Evolutionary conservation across 2,113 vertebrate genomes (phyloP).

Genomic region (Pollachius pollachius): DNA sequence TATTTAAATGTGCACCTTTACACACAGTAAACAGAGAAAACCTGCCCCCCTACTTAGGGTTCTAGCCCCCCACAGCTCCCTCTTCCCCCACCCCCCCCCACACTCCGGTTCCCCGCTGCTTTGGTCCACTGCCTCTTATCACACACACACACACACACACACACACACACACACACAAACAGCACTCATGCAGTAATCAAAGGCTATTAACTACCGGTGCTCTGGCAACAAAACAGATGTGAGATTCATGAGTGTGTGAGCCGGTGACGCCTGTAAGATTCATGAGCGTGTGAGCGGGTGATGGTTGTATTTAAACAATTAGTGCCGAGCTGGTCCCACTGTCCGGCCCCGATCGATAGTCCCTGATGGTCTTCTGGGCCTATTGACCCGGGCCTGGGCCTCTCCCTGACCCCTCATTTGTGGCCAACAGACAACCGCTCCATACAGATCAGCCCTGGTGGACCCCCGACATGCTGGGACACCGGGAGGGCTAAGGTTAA

Average conservation of each 20-base stretch:
- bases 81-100: too few relatives aligned
- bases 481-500: conserved; percentile 58
- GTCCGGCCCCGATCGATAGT: conserved; percentile 72
- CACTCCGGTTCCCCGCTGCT: too few relatives aligned
- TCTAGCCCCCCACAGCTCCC: too few relatives aligned
- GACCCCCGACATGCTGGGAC: conserved; percentile 22
- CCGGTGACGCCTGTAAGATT: conserved; percentile 62
- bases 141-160: background rate
- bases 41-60: too few relatives aligned
- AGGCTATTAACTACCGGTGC: conserved; percentile 69
- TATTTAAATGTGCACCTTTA: background rate
- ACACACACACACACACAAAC: background rate
- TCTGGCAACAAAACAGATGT: conserved; percentile 71
- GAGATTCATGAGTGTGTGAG: conserved; percentile 70
- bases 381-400: conserved; percentile 68
- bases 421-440: conserved; percentile 45
- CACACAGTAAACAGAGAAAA: background rate
- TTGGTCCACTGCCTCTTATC: too few relatives aligned
- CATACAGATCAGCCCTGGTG: conserved; percentile 26
- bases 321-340: conserved; percentile 72
- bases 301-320: conserved; percentile 79
- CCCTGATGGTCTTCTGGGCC: conserved; percentile 73
- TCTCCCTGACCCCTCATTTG: conserved; percentile 63
- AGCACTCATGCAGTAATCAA: conserved; percentile 57
- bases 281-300: conserved; percentile 21